These are phyloP conservation scores for Wiebesia pumilae DNA, from an alignment of 1,140 invertebrate genomes.

Conservation along the genomic window DNA sequence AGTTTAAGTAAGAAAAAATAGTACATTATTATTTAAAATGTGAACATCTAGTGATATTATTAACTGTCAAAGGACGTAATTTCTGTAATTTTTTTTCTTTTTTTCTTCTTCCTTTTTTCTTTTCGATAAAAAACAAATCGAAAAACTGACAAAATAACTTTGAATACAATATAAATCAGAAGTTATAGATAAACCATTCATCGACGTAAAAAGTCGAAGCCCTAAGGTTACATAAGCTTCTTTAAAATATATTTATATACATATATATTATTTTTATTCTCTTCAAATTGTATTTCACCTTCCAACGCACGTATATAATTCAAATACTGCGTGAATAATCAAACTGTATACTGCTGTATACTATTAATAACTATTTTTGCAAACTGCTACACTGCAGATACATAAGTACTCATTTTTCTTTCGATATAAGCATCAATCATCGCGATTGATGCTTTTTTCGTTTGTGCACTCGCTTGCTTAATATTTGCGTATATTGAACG, in stretches of 20 bases:
- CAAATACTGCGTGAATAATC: slow-evolving; percentile 11
- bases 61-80: no score
- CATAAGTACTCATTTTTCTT: slow-evolving; percentile 32
- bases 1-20: no score
- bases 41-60: background rate
- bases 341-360: slow-evolving; percentile 26
- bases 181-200: slow-evolving; percentile 32
- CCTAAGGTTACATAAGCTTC: slow-evolving; percentile 28
- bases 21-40: background rate
- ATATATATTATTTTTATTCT: slow-evolving; percentile 40
- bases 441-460: background rate
- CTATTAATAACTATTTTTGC: slow-evolving; percentile 8
- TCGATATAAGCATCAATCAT: background rate
- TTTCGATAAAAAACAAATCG: background rate
- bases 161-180: slow-evolving; percentile 49
- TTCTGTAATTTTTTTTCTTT: no score
- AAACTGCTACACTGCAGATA: slow-evolving; percentile 4
- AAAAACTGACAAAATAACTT: slow-evolving; percentile 42
- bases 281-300: slow-evolving; percentile 2
- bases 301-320: slow-evolving; percentile 10
- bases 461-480: slow-evolving; percentile 40
- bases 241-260: slow-evolving; percentile 42
- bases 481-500: background rate
- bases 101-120: background rate
- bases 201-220: slow-evolving; percentile 7